Percentiles rank a stretch among this genome's conserved stretches.
Conservation (phyloP, 2,113 vertebrate genomes). For the Lutjanus erythropterus region DNA sequence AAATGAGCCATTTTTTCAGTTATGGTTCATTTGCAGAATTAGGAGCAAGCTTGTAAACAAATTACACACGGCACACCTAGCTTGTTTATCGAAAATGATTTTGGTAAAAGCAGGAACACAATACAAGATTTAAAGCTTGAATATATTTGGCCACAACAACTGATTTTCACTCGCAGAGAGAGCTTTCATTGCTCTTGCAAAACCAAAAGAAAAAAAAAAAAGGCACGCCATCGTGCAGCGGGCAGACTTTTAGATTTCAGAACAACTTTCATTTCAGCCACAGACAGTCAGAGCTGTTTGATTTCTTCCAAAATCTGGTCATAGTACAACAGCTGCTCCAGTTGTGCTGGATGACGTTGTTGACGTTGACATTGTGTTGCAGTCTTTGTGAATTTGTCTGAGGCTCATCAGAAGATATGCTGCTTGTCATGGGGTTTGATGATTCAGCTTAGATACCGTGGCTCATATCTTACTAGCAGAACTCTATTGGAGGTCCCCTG, state of each 20-base stretch:
- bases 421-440: neutral
- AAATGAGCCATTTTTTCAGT: neutral
- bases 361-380: neutral
- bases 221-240: neutral
- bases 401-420: neutral
- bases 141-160: neutral
- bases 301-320: no score
- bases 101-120: neutral
- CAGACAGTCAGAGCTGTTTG: neutral
- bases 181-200: no score
- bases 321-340: neutral
- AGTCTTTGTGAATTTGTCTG: neutral
- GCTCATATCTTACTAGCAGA: neutral
- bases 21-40: neutral
- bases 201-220: no score
- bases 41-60: neutral
- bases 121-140: neutral
- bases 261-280: neutral
- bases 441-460: neutral
- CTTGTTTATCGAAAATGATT: neutral
- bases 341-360: neutral
- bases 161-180: neutral
- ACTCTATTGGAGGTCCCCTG: neutral
- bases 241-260: neutral
- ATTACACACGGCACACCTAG: neutral